These are phyloP conservation scores for Psilopsiagon aymara DNA, from an alignment of 2,113 vertebrate genomes.

Conservation along the genomic window DNA sequence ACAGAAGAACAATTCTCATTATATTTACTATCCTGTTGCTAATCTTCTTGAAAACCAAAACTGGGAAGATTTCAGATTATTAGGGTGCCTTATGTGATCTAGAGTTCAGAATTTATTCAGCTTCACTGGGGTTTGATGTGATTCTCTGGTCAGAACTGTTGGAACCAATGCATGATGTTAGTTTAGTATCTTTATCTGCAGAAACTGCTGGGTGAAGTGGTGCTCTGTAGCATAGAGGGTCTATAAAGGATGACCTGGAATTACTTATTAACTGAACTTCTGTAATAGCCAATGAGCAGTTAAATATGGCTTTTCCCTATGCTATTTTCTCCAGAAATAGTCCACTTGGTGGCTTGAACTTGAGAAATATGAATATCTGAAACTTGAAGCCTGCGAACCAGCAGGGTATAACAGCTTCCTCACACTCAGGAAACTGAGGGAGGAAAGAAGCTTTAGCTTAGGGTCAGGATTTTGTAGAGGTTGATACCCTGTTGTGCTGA, in stretches of 20 bases:
- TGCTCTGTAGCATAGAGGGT: background rate
- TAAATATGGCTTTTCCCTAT: background rate
- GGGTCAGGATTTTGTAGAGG: slow-evolving; percentile 18
- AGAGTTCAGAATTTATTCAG: background rate
- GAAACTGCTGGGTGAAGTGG: background rate
- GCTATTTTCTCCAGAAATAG: background rate
- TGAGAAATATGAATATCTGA: background rate
- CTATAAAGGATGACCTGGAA: background rate
- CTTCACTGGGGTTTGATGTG: background rate
- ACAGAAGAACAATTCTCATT: background rate
- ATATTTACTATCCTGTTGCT: background rate
- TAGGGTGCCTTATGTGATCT: background rate
- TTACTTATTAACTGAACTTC: background rate
- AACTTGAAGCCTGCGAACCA: background rate
- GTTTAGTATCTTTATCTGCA: background rate
- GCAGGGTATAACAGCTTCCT: background rate
- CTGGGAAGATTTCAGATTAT: background rate
- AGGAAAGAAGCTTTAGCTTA: slow-evolving; percentile 44
- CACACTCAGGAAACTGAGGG: background rate
- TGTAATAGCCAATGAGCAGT: background rate
- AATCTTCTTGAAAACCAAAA: background rate
- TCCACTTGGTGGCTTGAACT: background rate
- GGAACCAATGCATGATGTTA: background rate
- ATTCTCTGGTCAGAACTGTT: background rate
- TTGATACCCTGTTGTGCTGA: slow-evolving; percentile 10